Evolutionary conservation across 2,888 invertebrate species (phyloP).

Genomic region (Chloroclystis v-ata): DNA sequence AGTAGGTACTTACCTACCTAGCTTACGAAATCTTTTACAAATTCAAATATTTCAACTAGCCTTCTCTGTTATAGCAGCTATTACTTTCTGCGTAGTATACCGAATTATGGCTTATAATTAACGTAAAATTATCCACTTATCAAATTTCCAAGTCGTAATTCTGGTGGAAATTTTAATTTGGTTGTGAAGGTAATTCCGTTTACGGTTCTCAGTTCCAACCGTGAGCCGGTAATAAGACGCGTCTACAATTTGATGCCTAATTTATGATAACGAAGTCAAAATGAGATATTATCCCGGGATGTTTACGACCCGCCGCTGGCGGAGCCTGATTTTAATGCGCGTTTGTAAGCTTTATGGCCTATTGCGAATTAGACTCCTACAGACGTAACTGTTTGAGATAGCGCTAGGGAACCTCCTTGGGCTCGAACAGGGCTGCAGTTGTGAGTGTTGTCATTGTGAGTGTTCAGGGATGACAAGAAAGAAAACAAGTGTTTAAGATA

Average conservation of each 20-base stretch:
- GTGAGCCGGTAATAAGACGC: conserved; percentile 29
- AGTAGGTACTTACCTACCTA: too few species aligned
- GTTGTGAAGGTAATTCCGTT: conserved; percentile 22
- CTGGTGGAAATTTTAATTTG: conserved; percentile 10
- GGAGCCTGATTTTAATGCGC: conserved; percentile 3
- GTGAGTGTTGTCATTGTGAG: too few species aligned
- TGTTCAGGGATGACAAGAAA: too few species aligned
- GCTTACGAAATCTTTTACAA: too few species aligned
- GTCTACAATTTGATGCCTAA: conserved; percentile 28
- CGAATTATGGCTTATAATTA: too few species aligned
- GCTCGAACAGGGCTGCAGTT: too few species aligned
- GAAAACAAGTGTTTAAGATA: too few species aligned
- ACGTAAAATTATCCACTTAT: conserved; percentile 5
- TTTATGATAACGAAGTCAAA: conserved; percentile 30
- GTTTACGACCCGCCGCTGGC: conserved; percentile 13
- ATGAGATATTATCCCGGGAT: conserved; percentile 20
- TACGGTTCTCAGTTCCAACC: conserved; percentile 17
- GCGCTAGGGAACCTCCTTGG: too few species aligned
- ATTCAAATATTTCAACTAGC: too few species aligned
- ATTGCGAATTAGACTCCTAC: neutral
- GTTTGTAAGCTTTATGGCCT: neutral
- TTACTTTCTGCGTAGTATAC: too few species aligned
- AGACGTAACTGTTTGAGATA: neutral
- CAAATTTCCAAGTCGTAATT: conserved; percentile 16
- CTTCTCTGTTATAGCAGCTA: too few species aligned